phyloP scores from a whole-genome alignment of 2,113 vertebrate genomes.

The Bostrychus sinensis region DNA sequence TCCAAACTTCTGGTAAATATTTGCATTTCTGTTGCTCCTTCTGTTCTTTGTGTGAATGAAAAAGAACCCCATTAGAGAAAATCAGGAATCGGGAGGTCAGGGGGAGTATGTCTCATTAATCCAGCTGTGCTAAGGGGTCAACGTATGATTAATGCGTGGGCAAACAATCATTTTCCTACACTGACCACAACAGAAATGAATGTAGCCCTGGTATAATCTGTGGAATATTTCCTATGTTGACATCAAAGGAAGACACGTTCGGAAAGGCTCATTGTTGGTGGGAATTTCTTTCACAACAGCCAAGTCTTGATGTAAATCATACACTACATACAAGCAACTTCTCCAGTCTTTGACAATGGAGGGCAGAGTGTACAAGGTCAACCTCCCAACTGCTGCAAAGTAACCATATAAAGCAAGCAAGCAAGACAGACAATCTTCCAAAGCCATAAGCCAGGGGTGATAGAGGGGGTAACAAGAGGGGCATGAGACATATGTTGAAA shows the following conservation, averaged over 20 bases:
- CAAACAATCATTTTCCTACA: not conserved
- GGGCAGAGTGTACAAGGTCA: slow-evolving; percentile 61
- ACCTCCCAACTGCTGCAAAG: slow-evolving; percentile 49
- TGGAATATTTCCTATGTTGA: not conserved
- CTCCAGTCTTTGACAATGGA: slow-evolving; percentile 53
- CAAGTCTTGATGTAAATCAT: slow-evolving; percentile 50
- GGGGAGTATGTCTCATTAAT: slow-evolving; percentile 14
- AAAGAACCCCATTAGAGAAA: slow-evolving; percentile 16
- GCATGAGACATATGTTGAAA: slow-evolving; percentile 66
- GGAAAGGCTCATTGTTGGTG: slow-evolving; percentile 28
- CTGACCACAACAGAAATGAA: not conserved
- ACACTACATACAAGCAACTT: slow-evolving; percentile 23
- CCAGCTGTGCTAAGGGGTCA: slow-evolving; percentile 3
- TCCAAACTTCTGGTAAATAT: slow-evolving; percentile 69
- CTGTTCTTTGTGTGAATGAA: slow-evolving; percentile 64
- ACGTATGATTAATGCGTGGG: not conserved
- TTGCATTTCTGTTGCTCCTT: slow-evolving; percentile 65
- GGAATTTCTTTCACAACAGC: slow-evolving; percentile 27
- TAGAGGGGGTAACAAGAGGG: slow-evolving; percentile 4
- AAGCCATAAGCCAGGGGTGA: slow-evolving; percentile 33
- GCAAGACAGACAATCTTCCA: slow-evolving; percentile 12
- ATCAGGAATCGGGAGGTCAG: slow-evolving; percentile 1
- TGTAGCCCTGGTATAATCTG: not conserved
- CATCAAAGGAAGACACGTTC: slow-evolving; percentile 14
- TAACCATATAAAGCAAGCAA: slow-evolving; percentile 76